Evolutionary conservation across 2,797 vertebrate genomes (phyloP).

Genomic region (Echeneis naucrates): DNA sequence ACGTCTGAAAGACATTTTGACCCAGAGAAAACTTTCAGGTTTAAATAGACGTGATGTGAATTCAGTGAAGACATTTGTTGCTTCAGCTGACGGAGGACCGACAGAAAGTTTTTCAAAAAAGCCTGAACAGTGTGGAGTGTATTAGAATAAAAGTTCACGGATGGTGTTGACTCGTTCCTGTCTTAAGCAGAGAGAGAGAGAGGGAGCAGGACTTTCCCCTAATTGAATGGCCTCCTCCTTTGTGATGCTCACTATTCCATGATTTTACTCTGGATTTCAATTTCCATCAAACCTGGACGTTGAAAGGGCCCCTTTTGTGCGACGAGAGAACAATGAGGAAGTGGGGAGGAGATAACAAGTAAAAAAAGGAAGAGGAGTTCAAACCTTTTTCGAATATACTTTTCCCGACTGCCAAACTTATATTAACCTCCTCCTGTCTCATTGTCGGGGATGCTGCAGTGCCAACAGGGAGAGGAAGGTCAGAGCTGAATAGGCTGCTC

Average conservation of each 20-base stretch:
- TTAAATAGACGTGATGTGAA: not conserved
- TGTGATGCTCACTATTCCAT: slow-evolving; percentile 47
- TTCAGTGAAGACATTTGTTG: not conserved
- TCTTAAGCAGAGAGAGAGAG: not conserved
- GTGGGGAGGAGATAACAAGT: slow-evolving; percentile 16
- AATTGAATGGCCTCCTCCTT: slow-evolving; percentile 52
- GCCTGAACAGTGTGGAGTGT: too few relatives aligned
- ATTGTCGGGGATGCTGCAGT: slow-evolving; percentile 52
- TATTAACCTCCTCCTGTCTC: slow-evolving; percentile 67
- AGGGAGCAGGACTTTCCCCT: slow-evolving; percentile 3
- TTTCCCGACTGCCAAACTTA: slow-evolving; percentile 50
- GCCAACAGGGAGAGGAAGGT: slow-evolving; percentile 53
- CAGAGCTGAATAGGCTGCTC: slow-evolving; percentile 54
- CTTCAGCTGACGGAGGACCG: not conserved
- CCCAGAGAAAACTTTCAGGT: too few relatives aligned
- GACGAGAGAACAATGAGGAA: slow-evolving; percentile 43
- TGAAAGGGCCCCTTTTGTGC: slow-evolving; percentile 61
- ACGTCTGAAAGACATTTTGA: too few relatives aligned
- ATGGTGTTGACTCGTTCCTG: slow-evolving; percentile 21
- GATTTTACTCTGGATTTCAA: slow-evolving; percentile 67
- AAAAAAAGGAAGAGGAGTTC: slow-evolving; percentile 32
- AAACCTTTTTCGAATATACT: slow-evolving; percentile 51
- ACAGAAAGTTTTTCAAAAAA: not conserved
- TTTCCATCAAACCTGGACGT: slow-evolving; percentile 68
- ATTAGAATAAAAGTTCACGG: not conserved